phyloP scores from a whole-genome alignment of 2,888 invertebrate species.

The Halocaridina rubra region DNA sequence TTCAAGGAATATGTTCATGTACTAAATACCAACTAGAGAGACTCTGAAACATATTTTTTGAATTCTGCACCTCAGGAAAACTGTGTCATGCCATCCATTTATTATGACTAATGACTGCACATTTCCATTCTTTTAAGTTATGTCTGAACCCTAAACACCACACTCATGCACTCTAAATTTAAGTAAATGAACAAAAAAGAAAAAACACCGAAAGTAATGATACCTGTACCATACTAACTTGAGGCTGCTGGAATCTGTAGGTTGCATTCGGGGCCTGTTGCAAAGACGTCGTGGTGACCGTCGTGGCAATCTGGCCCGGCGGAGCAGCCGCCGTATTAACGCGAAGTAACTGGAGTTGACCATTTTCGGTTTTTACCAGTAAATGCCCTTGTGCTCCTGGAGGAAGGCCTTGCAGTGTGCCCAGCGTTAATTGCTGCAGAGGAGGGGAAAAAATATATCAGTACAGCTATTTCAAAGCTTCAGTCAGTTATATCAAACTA shows the following conservation, averaged over 20 bases:
- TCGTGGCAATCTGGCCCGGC: slow-evolving; percentile 57
- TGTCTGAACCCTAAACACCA: too few relatives aligned
- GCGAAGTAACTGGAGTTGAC: slow-evolving; percentile 92
- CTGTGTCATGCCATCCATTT: too few relatives aligned
- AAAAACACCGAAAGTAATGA: background rate
- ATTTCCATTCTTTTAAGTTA: too few relatives aligned
- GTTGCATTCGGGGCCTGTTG: slow-evolving; percentile 33
- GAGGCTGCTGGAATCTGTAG: slow-evolving; percentile 66
- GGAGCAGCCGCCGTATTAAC: slow-evolving; percentile 75
- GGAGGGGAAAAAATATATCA: background rate
- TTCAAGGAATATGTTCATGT: too few relatives aligned
- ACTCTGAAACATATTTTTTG: too few relatives aligned
- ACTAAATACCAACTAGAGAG: too few relatives aligned
- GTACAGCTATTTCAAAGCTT: too few relatives aligned
- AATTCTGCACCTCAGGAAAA: too few relatives aligned
- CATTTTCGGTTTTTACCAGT: slow-evolving; percentile 95
- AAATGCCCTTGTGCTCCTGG: slow-evolving; percentile 87
- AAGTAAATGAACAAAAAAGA: background rate
- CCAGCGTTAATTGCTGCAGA: slow-evolving; percentile 81
- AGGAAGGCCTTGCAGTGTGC: slow-evolving; percentile 86
- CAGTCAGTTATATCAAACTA: too few relatives aligned
- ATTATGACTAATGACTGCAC: too few relatives aligned
- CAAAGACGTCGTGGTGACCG: slow-evolving; percentile 52
- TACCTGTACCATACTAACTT: slow-evolving; percentile 18
- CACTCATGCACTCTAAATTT: too few relatives aligned